Conservation (phyloP, 2,888 invertebrate genomes). For the Polietes domitor region DNA sequence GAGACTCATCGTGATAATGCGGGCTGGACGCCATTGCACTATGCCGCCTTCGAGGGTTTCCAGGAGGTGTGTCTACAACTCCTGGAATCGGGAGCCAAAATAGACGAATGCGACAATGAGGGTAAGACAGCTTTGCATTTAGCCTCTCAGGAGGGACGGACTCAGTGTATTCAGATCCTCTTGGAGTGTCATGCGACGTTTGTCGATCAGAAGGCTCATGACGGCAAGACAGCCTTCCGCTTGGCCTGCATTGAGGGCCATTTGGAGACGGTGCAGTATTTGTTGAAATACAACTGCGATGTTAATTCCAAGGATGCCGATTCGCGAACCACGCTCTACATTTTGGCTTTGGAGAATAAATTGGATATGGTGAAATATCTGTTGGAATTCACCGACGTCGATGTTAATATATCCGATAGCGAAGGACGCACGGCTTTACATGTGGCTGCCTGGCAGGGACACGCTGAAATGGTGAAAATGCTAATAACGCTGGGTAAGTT, state of each 20-base stretch:
- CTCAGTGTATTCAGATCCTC: constrained; percentile 82
- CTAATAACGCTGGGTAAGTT: constrained; percentile 86
- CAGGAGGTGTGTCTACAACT: constrained; percentile 80
- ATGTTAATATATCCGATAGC: constrained; percentile 92
- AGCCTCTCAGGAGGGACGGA: constrained; percentile 94
- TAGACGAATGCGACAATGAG: constrained; percentile 95
- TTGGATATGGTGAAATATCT: constrained; percentile 91
- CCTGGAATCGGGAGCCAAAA: constrained; percentile 92
- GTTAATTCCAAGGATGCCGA: constrained; percentile 95
- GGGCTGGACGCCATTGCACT: constrained; percentile 98
- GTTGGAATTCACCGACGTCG: constrained; percentile 87
- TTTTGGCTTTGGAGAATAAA: constrained; percentile 93
- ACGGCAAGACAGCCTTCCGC: constrained; percentile 93
- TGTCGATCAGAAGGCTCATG: constrained; percentile 92
- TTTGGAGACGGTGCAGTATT: constrained; percentile 84
- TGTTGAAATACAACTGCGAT: constrained; percentile 89
- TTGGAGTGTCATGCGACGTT: constrained; percentile 89
- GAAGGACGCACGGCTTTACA: constrained; percentile 95
- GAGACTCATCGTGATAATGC: constrained; percentile 95
- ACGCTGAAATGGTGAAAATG: constrained; percentile 94
- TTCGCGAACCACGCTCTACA: constrained; percentile 94
- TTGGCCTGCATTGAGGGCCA: constrained; percentile 83
- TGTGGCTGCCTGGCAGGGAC: constrained; percentile 96
- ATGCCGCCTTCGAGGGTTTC: constrained; percentile 94
- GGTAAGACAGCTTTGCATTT: constrained; percentile 93